Base-by-base conservation (phyloP, 1,140 invertebrate genomes). In the Euwallacea fornicatus region DNA sequence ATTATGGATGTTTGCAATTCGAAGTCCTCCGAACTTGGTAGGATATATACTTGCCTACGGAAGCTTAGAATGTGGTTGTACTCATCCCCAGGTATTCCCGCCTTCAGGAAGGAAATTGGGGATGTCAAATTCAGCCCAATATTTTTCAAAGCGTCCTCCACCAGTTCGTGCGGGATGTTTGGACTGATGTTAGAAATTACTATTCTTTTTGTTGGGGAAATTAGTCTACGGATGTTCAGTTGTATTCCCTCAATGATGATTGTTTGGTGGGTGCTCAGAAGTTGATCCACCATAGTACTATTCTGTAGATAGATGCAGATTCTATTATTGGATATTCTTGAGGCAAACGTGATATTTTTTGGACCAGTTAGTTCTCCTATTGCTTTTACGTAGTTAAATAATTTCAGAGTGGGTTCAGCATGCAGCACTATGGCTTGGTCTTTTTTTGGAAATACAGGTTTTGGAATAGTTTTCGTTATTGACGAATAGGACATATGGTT, bases 311-410 rank as follows among this genome's bases (percentile, higher is more conserved):
- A 50, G 9, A 50, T 50, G 13, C 46, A 50, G 13, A 50, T 6
- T 50, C 46, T 50, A 13, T 50, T 50, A 50, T 50, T 50, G 13
- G 46, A 50, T 50, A 50, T 50, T 50, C 46, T 50, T 50, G 46
- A 50, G 9, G 46, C 46, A 50, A 50, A 50, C 13, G 46, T 50
- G 13, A 50, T 50, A 50, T 50, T 50, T 50, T 50, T 50, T 11
- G 46, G 46, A 50, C 46, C 46, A 50, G 13, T 50, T 13, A 50
- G 13, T 10, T 50, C 46, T 50, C 46, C 46, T 33, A 33, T 33
- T 33, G 21, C 21, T 33, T 33, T 33, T 33, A 33, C 21, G 21
- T 33, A 33, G 21, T 50, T 50, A 13, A 50, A 50, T 13, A 50
- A 50, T 50, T 50, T 50, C 2, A 50, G 46, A 50, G 46, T 50